A percentile compares a stretch with the other conserved stretches of the same genome.
phyloP scores from a whole-genome alignment of 2,113 vertebrate species.

The Scartelaos histophorus region DNA sequence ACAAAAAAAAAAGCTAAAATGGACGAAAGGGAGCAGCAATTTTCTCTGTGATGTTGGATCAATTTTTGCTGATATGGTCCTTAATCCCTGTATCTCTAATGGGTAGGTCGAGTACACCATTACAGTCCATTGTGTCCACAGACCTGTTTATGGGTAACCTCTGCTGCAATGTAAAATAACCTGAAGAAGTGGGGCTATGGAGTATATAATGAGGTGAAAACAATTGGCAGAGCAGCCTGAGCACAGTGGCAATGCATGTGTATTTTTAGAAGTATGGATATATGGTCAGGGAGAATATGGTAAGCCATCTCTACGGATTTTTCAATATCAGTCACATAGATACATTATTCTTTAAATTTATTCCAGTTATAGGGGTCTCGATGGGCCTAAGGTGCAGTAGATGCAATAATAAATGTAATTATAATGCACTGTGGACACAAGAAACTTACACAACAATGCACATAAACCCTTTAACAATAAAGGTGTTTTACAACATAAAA shows the following conservation, averaged over 20 bases:
- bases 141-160: constrained; percentile 22
- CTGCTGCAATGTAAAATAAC: constrained; percentile 13
- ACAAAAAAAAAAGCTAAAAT: constrained; percentile 15
- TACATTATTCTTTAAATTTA: background rate
- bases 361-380: background rate
- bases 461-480: background rate
- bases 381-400: background rate
- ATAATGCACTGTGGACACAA: background rate
- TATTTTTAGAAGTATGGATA: background rate
- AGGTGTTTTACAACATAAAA: background rate
- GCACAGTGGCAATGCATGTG: background rate
- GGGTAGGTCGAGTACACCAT: constrained; percentile 24
- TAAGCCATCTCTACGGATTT: background rate
- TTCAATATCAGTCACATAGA: background rate
- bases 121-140: constrained; percentile 10
- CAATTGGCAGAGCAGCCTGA: background rate
- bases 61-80: constrained; percentile 29
- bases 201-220: background rate
- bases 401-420: background rate
- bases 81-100: constrained; percentile 16
- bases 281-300: background rate
- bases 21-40: constrained; percentile 21
- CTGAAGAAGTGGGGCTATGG: background rate
- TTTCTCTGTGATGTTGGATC: constrained; percentile 36
- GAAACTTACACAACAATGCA: background rate